Conservation (phyloP, 2,113 vertebrate species). For the Todiramphus saurophagus region DNA sequence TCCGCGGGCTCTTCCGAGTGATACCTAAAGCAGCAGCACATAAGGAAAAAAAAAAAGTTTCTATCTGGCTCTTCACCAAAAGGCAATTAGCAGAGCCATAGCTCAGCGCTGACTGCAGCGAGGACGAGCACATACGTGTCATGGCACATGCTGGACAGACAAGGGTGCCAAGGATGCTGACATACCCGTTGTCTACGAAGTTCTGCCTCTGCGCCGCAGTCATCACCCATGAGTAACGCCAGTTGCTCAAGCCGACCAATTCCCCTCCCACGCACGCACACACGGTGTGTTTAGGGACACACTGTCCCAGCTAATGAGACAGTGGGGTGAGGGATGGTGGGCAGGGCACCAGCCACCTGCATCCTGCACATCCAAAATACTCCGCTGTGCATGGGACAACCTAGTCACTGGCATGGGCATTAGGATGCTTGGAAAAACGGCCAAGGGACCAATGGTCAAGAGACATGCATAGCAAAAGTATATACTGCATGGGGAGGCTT, state of each 20-base stretch:
- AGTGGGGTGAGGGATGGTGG: not conserved
- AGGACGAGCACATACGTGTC: not conserved
- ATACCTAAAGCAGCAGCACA: slow-evolving; percentile 80
- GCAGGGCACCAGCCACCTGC: accelerated
- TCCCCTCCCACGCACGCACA: not conserved
- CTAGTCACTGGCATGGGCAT: accelerated
- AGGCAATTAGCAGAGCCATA: slow-evolving; percentile 13
- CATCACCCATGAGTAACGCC: not conserved
- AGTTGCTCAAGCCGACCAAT: not conserved
- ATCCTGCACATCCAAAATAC: not conserved
- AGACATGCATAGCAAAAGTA: not conserved
- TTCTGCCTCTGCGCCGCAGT: not conserved
- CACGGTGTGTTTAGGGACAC: not conserved
- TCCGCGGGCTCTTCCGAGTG: slow-evolving; percentile 84
- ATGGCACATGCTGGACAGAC: slow-evolving; percentile 24
- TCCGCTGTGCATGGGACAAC: not conserved
- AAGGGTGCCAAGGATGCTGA: not conserved
- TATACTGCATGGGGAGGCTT: not conserved
- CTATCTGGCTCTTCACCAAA: not conserved
- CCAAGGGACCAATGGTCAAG: too few relatives aligned
- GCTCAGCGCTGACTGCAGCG: not conserved
- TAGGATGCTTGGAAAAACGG: not conserved
- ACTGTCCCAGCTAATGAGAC: not conserved
- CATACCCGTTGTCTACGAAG: not conserved
- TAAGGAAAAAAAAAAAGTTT: not conserved